Conservation (phyloP, 2,113 vertebrate species). For the Bufo gargarizans region DNA sequence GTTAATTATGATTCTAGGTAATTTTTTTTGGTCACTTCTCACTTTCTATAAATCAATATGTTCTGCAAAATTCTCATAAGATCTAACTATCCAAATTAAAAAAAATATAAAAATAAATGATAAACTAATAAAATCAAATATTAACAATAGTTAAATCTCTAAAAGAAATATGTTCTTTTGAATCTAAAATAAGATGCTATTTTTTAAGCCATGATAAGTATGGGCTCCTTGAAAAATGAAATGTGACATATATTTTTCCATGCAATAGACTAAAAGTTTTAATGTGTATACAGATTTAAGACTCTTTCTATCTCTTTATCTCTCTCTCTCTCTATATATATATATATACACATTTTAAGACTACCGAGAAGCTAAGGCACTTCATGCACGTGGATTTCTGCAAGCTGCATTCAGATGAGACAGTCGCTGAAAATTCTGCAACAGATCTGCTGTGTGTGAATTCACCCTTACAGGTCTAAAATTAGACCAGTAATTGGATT, state of each 20-base stretch:
- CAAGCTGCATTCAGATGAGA: not conserved
- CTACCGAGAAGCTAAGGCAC: no score
- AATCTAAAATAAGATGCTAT: not conserved
- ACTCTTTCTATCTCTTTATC: no score
- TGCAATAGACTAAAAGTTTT: no score
- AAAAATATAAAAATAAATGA: not conserved
- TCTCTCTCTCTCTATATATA: no score
- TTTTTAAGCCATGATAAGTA: not conserved
- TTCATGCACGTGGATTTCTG: no score
- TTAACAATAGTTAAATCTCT: not conserved
- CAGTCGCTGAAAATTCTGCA: not conserved
- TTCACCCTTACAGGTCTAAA: not conserved
- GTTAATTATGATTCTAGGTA: not conserved
- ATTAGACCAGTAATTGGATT: slow-evolving; percentile 45
- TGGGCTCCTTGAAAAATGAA: not conserved
- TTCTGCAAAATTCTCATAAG: not conserved
- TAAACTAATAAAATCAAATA: not conserved
- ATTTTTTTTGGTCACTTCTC: not conserved
- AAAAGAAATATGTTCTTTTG: not conserved
- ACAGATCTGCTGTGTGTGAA: not conserved
- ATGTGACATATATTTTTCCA: no score
- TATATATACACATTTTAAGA: no score
- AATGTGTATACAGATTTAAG: no score
- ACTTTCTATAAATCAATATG: not conserved
- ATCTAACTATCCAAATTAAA: not conserved